phyloP scores from a whole-genome alignment of 2,113 vertebrate species.

The Cyanoramphus novaezelandiae region DNA sequence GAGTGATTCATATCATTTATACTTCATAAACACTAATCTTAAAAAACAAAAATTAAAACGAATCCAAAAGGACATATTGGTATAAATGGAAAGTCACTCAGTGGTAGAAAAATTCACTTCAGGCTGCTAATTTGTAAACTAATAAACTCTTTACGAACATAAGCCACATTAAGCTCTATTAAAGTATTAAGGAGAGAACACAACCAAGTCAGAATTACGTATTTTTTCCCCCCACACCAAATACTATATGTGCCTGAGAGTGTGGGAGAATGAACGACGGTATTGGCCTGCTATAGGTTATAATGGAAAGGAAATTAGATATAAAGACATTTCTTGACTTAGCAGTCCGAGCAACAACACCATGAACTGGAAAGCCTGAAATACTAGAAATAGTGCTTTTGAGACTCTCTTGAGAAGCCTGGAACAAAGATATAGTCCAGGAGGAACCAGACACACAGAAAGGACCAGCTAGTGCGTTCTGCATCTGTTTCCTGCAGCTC shows the following conservation, averaged over 20 bases:
- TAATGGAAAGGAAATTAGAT: constrained; percentile 4
- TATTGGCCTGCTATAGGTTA: background rate
- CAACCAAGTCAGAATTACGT: background rate
- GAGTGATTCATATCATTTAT: background rate
- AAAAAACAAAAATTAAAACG: background rate
- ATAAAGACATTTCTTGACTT: background rate
- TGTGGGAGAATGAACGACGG: background rate
- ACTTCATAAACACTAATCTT: background rate
- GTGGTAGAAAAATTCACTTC: constrained; percentile 30
- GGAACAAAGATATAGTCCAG: background rate
- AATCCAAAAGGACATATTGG: background rate
- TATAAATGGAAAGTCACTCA: constrained; percentile 24
- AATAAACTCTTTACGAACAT: constrained; percentile 4
- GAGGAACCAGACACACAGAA: background rate
- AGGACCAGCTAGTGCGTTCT: background rate
- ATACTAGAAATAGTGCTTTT: background rate
- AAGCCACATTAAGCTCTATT: constrained; percentile 22
- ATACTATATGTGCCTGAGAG: background rate
- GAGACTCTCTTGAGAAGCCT: background rate
- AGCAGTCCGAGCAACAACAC: background rate
- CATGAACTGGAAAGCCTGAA: background rate
- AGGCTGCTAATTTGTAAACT: constrained; percentile 48
- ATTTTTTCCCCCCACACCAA: background rate
- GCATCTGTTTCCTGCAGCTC: background rate
- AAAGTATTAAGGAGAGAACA: background rate